Conservation (phyloP, 2,113 vertebrate species). For the Lagopus leucura region DNA sequence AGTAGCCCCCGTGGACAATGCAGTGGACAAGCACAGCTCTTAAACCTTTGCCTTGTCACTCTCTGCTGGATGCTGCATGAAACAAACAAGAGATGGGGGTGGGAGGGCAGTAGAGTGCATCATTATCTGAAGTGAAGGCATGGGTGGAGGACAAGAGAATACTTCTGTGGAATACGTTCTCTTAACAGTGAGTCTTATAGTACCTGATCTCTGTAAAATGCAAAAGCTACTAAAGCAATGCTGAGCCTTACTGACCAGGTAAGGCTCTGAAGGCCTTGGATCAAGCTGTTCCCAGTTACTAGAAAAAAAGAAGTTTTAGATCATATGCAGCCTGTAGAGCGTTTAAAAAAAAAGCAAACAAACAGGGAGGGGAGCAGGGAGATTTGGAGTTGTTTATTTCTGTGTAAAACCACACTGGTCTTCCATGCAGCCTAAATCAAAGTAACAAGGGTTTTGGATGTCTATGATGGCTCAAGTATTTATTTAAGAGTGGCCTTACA, state of each 20-base stretch:
- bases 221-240: accelerated
- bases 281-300: not conserved
- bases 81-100: not conserved
- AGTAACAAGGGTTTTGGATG: not conserved
- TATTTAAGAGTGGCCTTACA: not conserved
- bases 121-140: not conserved
- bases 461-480: not conserved
- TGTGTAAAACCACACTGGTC: not conserved
- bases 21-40: not conserved
- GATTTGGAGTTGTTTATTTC: not conserved
- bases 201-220: not conserved
- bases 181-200: accelerated
- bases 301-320: not conserved
- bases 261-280: not conserved
- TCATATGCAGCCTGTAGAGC: accelerated
- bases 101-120: not conserved
- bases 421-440: not conserved
- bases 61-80: not conserved
- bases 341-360: not conserved
- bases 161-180: not conserved
- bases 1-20: not conserved
- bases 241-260: not conserved
- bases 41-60: not conserved
- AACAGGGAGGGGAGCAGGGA: not conserved
- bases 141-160: too few relatives aligned